These are phyloP conservation scores for Agriopis leucophaearia DNA, from an alignment of 2,888 invertebrate genomes.

Conservation along the genomic window DNA sequence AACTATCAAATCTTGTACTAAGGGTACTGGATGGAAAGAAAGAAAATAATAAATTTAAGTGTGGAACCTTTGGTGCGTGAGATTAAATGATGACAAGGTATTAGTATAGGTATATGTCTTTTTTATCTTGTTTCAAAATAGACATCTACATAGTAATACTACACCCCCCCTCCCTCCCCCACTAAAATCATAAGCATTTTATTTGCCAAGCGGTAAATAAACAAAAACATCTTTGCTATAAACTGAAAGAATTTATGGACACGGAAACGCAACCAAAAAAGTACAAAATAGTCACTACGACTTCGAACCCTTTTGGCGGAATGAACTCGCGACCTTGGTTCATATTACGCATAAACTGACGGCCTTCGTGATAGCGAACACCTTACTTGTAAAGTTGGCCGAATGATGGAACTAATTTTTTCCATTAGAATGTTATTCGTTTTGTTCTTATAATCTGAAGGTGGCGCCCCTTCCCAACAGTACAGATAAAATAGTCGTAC, in stretches of 20 bases:
- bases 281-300: constrained; percentile 15
- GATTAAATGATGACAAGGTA: no score
- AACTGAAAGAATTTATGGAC: constrained; percentile 18
- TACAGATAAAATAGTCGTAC: no score
- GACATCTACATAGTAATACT: neutral
- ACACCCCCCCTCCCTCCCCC: no score
- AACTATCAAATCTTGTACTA: no score
- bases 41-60: no score
- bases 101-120: no score
- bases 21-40: no score
- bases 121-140: no score
- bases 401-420: neutral
- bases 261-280: constrained; percentile 19
- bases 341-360: constrained; percentile 61
- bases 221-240: constrained; percentile 5
- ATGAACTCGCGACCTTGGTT: constrained; percentile 60
- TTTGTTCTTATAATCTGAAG: neutral
- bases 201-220: constrained; percentile 1
- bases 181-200: constrained; percentile 3
- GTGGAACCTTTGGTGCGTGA: no score
- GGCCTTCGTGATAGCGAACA: constrained; percentile 50
- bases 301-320: constrained; percentile 60
- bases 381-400: neutral
- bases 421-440: neutral
- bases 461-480: neutral